These are phyloP conservation scores for Cyprinodon diabolis DNA, from an alignment of 2,797 vertebrate genomes.

Conservation along the genomic window DNA sequence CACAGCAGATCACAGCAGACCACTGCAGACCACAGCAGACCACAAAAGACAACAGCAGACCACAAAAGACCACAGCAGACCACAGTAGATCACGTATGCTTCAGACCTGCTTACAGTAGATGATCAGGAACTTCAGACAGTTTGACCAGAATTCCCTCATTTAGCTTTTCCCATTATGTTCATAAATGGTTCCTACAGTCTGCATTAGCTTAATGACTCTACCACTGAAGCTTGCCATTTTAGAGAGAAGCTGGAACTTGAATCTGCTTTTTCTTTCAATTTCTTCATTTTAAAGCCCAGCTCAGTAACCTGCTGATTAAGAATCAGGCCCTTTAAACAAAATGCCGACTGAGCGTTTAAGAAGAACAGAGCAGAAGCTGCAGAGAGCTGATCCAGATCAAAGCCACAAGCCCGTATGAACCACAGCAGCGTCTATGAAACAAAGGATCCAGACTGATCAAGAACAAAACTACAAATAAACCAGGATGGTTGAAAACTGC, in stretches of 20 bases:
- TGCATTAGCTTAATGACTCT: slow-evolving; percentile 69
- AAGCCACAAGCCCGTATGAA: slow-evolving; percentile 44
- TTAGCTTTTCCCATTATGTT: slow-evolving; percentile 70
- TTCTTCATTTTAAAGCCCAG: slow-evolving; percentile 22
- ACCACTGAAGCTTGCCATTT: slow-evolving; percentile 60
- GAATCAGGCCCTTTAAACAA: slow-evolving; percentile 1
- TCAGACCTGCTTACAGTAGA: slow-evolving; percentile 40
- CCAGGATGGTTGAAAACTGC: background rate
- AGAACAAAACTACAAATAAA: background rate
- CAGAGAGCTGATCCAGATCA: slow-evolving; percentile 34
- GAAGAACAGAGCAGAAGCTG: slow-evolving; percentile 40
- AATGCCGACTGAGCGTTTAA: slow-evolving; percentile 14
- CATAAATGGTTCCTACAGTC: slow-evolving; percentile 66
- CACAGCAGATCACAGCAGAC: no score
- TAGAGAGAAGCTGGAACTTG: slow-evolving; percentile 36
- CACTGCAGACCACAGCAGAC: no score
- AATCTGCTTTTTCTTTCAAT: slow-evolving; percentile 11
- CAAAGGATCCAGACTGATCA: background rate
- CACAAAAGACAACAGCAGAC: no score
- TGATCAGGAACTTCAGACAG: slow-evolving; percentile 58
- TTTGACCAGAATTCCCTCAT: slow-evolving; percentile 69
- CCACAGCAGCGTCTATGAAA: slow-evolving; percentile 21
- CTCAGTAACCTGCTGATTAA: slow-evolving; percentile 20
- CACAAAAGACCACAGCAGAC: no score
- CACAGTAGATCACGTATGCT: background rate